Base-by-base conservation (phyloP, 2,113 vertebrate genomes). In the Sceloporus undulatus region DNA sequence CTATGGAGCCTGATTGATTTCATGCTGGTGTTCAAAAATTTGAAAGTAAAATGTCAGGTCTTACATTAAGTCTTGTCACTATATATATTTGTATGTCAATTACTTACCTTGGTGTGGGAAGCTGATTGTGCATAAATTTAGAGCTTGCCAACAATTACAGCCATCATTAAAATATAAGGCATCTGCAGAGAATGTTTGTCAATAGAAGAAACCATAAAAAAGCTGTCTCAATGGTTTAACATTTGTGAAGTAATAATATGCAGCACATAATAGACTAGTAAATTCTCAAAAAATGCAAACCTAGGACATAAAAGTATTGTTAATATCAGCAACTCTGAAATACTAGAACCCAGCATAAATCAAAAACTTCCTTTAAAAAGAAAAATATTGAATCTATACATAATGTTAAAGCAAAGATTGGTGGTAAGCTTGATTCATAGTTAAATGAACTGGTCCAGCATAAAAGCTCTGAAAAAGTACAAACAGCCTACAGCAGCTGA, bases 191-290 rank as follows among this genome's bases (percentile, higher is more conserved):
- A 14, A 52, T 78, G 91, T 94, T 85, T 89, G 21, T 92, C 85
- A 86, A 90, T 34, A 88, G 68, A 91, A 62, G 8, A 92, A 85
- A 5, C 40, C 89, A 84, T 89, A 88, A 94, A 93, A 92, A 29
- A 2, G 70, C 81, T 82, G 42, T 82, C 38, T 86, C 25, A 21
- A 40, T 16, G 84, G 71, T 85, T 94, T 78, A 92, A 66, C 9
- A 87, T 85, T 90, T 1, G 0, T 75, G 76, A 93, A 89, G 14
- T 87, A 65, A 79, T 91, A 94, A 88, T 79, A 59, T 92, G 80
- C 23, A 81, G 23, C 18, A 48, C 27, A 10, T 78, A 89, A 88
- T 66, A 87, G 92, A 89, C 29, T 40, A 85, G 10, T 70, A 82
- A 79, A 88, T 90, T 93, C 70, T 87, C 78, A 92, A 52, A 70